These are phyloP conservation scores for Meteorus colon DNA, from an alignment of 2,888 invertebrate species.

Conservation along the genomic window DNA sequence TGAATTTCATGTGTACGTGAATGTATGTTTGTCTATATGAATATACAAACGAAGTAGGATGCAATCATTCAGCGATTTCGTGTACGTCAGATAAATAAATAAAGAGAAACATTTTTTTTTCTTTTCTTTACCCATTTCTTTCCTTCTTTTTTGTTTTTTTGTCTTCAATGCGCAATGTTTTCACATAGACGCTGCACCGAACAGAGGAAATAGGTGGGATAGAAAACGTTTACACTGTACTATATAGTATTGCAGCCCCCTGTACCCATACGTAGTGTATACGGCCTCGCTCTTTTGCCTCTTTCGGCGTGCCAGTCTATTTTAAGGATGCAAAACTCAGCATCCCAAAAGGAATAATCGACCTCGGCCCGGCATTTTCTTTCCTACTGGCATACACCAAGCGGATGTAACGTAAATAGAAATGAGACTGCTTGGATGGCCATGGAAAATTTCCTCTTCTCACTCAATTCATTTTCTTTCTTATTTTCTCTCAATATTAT, in stretches of 20 bases:
- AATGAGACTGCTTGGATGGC: conserved; percentile 26
- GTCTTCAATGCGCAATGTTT: conserved; percentile 7
- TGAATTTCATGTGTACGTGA: not conserved
- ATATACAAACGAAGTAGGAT: conserved; percentile 21
- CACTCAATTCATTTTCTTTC: conserved; percentile 19
- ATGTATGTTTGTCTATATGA: not conserved
- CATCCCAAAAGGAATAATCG: conserved; percentile 60
- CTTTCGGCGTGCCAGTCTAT: conserved; percentile 63
- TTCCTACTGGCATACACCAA: conserved; percentile 7
- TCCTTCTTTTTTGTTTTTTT: not conserved
- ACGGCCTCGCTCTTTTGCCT: conserved; percentile 53
- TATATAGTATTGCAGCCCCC: not conserved
- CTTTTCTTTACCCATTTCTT: not conserved
- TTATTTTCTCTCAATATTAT: not conserved
- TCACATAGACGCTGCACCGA: not conserved
- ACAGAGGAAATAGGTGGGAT: not conserved
- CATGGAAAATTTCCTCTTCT: conserved; percentile 31
- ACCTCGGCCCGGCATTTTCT: conserved; percentile 47
- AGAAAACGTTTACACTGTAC: not conserved
- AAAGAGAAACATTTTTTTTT: not conserved
- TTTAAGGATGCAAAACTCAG: conserved; percentile 57
- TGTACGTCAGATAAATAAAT: conserved; percentile 34
- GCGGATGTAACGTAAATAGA: conserved; percentile 34
- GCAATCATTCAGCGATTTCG: conserved; percentile 34
- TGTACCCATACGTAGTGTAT: conserved; percentile 3